Base-by-base conservation (phyloP, 2,113 vertebrate genomes). In the Microcebus tavaratra region DNA sequence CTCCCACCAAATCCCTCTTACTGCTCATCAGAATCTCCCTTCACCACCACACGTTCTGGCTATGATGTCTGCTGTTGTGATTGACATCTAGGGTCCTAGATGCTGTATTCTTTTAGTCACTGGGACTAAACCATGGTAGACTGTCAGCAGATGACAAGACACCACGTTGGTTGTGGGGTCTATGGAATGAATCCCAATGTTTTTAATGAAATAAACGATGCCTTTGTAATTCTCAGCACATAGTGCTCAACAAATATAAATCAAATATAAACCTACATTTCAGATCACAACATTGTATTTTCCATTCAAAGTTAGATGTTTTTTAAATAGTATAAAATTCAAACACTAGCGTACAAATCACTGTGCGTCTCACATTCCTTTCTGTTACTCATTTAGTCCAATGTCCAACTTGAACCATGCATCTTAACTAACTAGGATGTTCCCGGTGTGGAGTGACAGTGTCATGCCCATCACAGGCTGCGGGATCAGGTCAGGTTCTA, bases 11-110 rank as follows among this genome's bases (percentile, higher is more conserved):
- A 36, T 14, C 34, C 20, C 55, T 72, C n/a, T 83, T 15, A 31
- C 5, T 34, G 3, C 50, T 8, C 20, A 12, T 17, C 25, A 9
- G 15, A 29, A 73, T 15, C 12, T 11, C 50, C 34, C 67, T 29
- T n/a, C 5, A 21, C 31, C 4, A 3, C 10, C 6, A 3, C 7
- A 1, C 8, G 2, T 2, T 8, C 34, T 55, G 12, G 34, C 50
- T 34, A 13, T 13, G 27, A 61, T 0, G 2, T 29, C 39, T 57
- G 59, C 53, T 63, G 5, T 27, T 50, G 17, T 13, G 1, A 5
- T 10, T 89, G 45, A 15, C 15, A 23, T 42, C 29, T 9, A n/a
- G 57, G 31, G 10, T 10, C 11, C 12, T 5, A 23, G 36, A 36
- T 20, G 42, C 31, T 68, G 55, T 53, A 70, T 82, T 91, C 48